Base-by-base conservation (phyloP, 2,797 vertebrate species). In the Parauchenoglanis punctatus region DNA sequence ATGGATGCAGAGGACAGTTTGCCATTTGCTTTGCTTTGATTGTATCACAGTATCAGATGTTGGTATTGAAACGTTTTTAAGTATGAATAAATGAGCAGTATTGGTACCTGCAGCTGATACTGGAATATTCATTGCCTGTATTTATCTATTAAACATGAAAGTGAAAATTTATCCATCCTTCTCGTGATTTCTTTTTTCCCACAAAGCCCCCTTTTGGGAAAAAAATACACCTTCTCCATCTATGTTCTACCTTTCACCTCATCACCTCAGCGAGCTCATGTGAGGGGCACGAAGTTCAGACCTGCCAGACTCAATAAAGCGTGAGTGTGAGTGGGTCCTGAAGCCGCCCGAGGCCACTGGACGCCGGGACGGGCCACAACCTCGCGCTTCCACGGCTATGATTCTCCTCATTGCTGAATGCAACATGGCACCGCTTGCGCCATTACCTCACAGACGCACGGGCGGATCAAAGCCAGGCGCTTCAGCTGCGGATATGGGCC, bases 251-350 rank as follows among this genome's bases (percentile, higher is more conserved):
- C 89, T 89, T 88, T 91, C 76, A 89, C 89, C 90, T 56, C 77
- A 35, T 91, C 84, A 90, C 87, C 85, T 88, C 65, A 23, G 40
- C 28, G 31, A 90, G 83, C 81, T 68, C 81, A 58, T 85, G 70
- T 72, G 73, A 86, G 35, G 59, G 87, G 56, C 78, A 78, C 85
- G 88, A 80, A 87, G 89, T 89, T 91, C 91, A 90, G 83, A 83
- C 73, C 90, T 88, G 89, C 88, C 90, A 91, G 73, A 90, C 76
- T 89, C 86, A 85, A 90, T 90, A 89, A 91, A 88, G 70, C 59
- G 23, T 89, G 88, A 90, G 72, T 70, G 88, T 67, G 73, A 85
- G 78, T 83, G 18, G 78, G 78, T 83, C 81, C 78, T 58, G 73
- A 81, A 82, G 54, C 84, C 0, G 91, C 91, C 89, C 7, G 85